Evolutionary conservation across 2,113 vertebrate genomes (phyloP).

Genomic region (Zosterops japonicus): DNA sequence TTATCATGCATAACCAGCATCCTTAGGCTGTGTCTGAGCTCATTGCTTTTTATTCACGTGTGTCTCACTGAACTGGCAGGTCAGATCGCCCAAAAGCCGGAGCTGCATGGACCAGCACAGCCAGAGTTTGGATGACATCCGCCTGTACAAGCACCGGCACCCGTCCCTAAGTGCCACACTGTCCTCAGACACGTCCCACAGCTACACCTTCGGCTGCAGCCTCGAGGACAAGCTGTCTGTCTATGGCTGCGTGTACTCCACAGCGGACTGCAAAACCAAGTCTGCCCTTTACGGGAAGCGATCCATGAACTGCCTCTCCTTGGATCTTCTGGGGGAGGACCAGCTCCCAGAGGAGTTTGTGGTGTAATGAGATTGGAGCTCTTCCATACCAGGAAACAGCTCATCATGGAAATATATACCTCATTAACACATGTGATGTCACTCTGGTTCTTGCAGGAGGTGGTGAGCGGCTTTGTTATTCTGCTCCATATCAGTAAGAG

Average conservation of each 20-base stretch:
- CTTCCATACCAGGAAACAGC: not conserved
- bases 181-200: constrained; percentile 75
- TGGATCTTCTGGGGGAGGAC: constrained; percentile 81
- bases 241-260: constrained; percentile 67
- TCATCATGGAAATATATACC: constrained; percentile 50
- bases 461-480: not conserved
- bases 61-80: constrained; percentile 61
- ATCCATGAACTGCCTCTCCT: constrained; percentile 80
- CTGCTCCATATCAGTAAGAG: not conserved
- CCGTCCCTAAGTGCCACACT: constrained; percentile 51
- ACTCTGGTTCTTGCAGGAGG: constrained; percentile 21
- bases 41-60: not conserved
- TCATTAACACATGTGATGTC: constrained; percentile 40
- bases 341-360: constrained; percentile 81
- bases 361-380: constrained; percentile 67
- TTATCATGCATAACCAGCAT: not conserved
- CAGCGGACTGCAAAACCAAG: constrained; percentile 73
- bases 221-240: constrained; percentile 66
- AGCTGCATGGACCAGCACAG: constrained; percentile 72
- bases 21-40: not conserved
- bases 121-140: constrained; percentile 79
- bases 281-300: constrained; percentile 78
- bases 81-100: constrained; percentile 39
- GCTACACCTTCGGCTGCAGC: constrained; percentile 77
- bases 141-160: constrained; percentile 58